Evolutionary conservation across 1,140 invertebrate species (phyloP), one percentile per base, ranked within the genome.

Genomic region (Megathymus violae): DNA sequence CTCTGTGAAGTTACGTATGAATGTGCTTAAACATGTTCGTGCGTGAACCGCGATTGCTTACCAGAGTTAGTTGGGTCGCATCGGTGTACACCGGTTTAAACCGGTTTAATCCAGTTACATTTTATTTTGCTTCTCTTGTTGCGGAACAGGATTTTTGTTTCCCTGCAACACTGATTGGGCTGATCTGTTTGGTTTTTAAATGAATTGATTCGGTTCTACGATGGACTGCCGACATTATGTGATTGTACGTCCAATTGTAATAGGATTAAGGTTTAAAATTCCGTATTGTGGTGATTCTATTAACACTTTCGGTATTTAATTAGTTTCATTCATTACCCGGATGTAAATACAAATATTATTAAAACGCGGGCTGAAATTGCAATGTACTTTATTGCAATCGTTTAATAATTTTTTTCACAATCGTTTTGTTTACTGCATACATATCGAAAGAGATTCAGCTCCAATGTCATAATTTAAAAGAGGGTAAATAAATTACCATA

Each of bases 181-280:
- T 54, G 51, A 60, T 66, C 58, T 66, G 64, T 61, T 66, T 46
- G 64, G 48, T 60, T 66, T 66, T 46, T 56, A 56, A 56, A 56
- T 56, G 52, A 56, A 56, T 56, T 56, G 52, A 56, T 44, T 27
- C 51, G 38, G 41, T 56, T 56, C 38, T 22, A 14, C 51, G 41
- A 22, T 31, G 40, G 38, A 56, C 19, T 27, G 51, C 16, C 15
- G 25, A 19, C 19, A 56, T 56, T 56, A 56, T 17, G 38, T 56
- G 38, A 56, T 56, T 56, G 31, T 56, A 43, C 38, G 38, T 25
- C 38, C 19, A 56, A 58, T 17, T 58, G 40, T 58, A 44, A 58
- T 58, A 15, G 41, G 40, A 58, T 58, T 58, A 58, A 58, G 41
- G 54, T n/a, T 46, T 58, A 46, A 58, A 58, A 36, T 58, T n/a